Conservation (phyloP, 2,113 vertebrate genomes). For the Patagioenas fasciata region DNA sequence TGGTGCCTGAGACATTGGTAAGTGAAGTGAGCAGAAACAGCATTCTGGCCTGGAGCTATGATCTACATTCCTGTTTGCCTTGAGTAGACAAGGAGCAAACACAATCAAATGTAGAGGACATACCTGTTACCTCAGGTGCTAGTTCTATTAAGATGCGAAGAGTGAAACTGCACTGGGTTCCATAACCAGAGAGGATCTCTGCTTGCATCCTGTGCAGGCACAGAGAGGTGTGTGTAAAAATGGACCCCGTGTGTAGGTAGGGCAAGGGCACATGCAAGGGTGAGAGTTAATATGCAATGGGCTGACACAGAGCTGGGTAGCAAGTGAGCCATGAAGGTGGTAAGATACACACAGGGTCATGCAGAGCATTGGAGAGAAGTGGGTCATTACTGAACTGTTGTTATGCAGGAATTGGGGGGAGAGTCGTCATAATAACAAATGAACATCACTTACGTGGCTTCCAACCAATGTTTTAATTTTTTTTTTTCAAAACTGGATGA, state of each 20-base stretch:
- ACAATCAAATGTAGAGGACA: background rate
- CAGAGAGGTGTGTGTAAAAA: background rate
- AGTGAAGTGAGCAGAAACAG: background rate
- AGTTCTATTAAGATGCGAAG: background rate
- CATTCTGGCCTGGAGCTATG: background rate
- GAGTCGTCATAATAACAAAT: background rate
- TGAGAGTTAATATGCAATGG: background rate
- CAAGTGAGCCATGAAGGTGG: background rate
- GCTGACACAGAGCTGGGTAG: background rate
- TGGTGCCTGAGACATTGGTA: background rate
- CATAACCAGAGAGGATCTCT: background rate
- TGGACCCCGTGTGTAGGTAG: background rate
- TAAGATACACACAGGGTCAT: background rate
- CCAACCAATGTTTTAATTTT: background rate
- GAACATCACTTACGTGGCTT: background rate
- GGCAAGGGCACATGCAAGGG: rapidly evolving
- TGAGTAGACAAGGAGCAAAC: background rate
- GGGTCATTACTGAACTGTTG: background rate
- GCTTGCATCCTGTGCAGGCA: background rate
- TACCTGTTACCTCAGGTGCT: background rate
- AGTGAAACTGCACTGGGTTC: background rate
- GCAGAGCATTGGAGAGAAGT: background rate
- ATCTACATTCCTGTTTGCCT: background rate
- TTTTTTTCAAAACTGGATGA: background rate
- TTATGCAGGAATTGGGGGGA: background rate